A percentile compares a stretch with the other conserved stretches of the same genome.
Conservation (phyloP, 2,113 vertebrate species). For the Callipepla californica region DNA sequence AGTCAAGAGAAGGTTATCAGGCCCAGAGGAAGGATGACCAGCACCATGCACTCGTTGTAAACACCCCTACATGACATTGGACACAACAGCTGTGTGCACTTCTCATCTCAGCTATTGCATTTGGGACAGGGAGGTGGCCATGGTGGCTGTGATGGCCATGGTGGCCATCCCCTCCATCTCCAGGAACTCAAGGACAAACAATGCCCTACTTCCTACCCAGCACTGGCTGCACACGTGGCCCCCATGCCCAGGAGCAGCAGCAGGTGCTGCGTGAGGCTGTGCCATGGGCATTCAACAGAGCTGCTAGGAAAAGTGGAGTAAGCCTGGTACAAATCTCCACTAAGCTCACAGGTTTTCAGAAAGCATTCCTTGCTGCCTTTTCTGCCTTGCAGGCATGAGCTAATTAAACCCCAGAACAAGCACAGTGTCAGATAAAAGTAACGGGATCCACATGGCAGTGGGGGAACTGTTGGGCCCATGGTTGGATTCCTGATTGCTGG, state of each 20-base stretch:
- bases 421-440: background rate
- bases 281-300: background rate
- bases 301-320: background rate
- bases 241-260: accelerated
- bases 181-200: accelerated
- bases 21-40: background rate
- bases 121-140: background rate
- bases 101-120: background rate
- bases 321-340: background rate
- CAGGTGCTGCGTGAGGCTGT: background rate
- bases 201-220: background rate
- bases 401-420: background rate
- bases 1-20: accelerated
- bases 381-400: background rate
- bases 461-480: background rate
- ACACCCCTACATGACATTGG: background rate
- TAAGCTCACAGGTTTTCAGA: accelerated
- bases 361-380: background rate
- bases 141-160: accelerated
- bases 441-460: background rate
- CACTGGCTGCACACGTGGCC: accelerated
- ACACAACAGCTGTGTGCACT: accelerated
- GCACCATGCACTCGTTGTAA: accelerated
- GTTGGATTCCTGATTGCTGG: background rate
- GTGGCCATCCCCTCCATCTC: background rate